A percentile compares a stretch with the other conserved stretches of the same genome.
phyloP scores from a whole-genome alignment of 2,888 invertebrate genomes.

The Ochropacha duplaris region DNA sequence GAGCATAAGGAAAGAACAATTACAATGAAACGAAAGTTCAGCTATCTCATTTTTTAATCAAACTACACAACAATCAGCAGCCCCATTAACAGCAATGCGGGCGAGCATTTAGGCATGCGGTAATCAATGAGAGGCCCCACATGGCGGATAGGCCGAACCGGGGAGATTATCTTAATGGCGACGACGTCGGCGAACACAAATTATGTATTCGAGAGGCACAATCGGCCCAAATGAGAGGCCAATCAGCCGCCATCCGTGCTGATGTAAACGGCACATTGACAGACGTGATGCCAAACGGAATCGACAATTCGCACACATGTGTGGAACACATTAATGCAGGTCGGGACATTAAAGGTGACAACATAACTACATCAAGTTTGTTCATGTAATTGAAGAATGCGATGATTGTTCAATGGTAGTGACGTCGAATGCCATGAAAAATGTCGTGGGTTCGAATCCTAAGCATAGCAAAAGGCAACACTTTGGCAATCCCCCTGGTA shows the following conservation, averaged over 20 bases:
- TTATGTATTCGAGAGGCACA: conserved; percentile 77
- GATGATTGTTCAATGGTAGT: too few relatives aligned
- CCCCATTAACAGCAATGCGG: conserved; percentile 4
- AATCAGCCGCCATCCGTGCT: conserved; percentile 64
- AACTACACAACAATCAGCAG: neutral
- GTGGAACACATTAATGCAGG: conserved; percentile 10
- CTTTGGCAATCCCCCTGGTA: too few relatives aligned
- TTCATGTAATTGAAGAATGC: too few relatives aligned
- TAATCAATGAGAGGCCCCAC: conserved; percentile 59
- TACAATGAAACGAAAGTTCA: neutral
- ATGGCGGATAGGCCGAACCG: conserved; percentile 33
- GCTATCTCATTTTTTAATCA: neutral
- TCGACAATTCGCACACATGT: conserved; percentile 52
- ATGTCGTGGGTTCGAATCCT: too few relatives aligned
- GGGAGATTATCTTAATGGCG: conserved; percentile 75
- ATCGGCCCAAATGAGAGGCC: conserved; percentile 78
- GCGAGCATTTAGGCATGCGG: conserved; percentile 13
- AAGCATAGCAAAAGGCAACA: too few relatives aligned
- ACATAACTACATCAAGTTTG: neutral
- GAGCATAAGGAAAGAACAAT: neutral
- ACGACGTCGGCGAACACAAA: conserved; percentile 58
- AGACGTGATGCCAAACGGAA: conserved; percentile 62
- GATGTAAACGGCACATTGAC: conserved; percentile 58
- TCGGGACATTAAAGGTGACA: conserved; percentile 3
- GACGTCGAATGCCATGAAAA: too few relatives aligned